Percentiles rank a stretch among this genome's conserved stretches.
These are phyloP conservation scores for Ochropacha duplaris DNA, from an alignment of 2,888 invertebrate genomes.

Conservation along the genomic window DNA sequence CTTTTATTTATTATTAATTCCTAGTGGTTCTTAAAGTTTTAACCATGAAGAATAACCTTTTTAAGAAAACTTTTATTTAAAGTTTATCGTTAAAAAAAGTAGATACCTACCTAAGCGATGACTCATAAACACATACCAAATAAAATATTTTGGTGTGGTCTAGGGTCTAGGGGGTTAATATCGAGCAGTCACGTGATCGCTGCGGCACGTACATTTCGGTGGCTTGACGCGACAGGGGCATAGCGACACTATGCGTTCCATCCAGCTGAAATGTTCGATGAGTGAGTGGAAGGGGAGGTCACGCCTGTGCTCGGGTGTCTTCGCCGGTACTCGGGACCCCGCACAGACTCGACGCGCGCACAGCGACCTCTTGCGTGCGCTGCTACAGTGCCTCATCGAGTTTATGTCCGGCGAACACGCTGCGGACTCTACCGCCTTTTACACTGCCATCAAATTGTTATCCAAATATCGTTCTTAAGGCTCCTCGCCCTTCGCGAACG, in stretches of 20 bases:
- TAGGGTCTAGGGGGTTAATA: constrained; percentile 35
- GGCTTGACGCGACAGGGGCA: constrained; percentile 21
- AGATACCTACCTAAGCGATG: neutral
- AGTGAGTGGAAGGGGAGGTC: constrained; percentile 70
- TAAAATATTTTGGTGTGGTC: constrained; percentile 27
- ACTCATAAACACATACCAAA: constrained; percentile 24
- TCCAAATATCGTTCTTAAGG: constrained; percentile 68
- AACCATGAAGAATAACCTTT: too few species aligned
- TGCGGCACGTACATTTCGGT: constrained; percentile 13
- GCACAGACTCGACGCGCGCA: constrained; percentile 63
- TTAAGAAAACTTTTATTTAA: neutral
- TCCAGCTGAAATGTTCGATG: constrained; percentile 69
- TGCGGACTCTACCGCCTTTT: constrained; percentile 72
- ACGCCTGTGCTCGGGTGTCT: constrained; percentile 68
- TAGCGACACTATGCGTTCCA: constrained; percentile 49
- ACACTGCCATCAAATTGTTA: constrained; percentile 77
- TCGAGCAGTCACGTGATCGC: constrained; percentile 42
- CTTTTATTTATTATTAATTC: too few species aligned
- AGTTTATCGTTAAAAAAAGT: neutral
- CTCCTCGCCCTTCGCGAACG: constrained; percentile 60
- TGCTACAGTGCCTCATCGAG: constrained; percentile 62
- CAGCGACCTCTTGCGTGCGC: constrained; percentile 73
- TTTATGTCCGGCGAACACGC: constrained; percentile 72
- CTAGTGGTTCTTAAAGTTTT: too few species aligned
- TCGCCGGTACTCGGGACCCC: constrained; percentile 52